phyloP scores from a whole-genome alignment of 2,113 vertebrate species.

The Rhinolophus ferrumequinum region DNA sequence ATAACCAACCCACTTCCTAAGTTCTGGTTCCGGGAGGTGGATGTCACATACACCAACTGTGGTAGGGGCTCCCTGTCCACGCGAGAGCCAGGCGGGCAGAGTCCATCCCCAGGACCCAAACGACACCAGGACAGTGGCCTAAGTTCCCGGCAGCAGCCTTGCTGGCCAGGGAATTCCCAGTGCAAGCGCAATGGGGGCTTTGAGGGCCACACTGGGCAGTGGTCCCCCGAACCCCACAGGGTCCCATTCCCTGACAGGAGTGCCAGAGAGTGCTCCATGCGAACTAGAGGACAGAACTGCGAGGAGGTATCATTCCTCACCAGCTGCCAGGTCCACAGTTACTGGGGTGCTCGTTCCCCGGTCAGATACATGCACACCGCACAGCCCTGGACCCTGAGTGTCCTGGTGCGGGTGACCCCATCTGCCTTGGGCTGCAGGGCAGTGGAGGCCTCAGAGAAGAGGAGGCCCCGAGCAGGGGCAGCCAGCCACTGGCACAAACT shows the following conservation, averaged over 20 bases:
- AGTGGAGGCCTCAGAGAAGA: background rate
- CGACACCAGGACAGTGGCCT: fast-evolving
- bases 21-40: background rate
- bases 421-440: too few species aligned
- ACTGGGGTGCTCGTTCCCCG: background rate
- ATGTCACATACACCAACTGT: fast-evolving
- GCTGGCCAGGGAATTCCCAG: background rate
- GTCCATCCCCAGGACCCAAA: fast-evolving
- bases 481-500: too few species aligned
- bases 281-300: fast-evolving
- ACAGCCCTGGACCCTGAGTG: background rate
- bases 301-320: fast-evolving
- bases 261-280: background rate
- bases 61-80: too few species aligned
- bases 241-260: background rate
- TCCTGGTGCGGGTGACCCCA: background rate
- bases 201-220: background rate
- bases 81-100: fast-evolving
- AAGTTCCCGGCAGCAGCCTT: fast-evolving
- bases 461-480: background rate
- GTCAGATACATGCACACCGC: too few species aligned
- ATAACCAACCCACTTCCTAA: slow-evolving; percentile 80
- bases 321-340: fast-evolving
- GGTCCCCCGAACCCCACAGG: fast-evolving
- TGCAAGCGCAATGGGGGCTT: too few species aligned